phyloP scores from a whole-genome alignment of 2,113 vertebrate genomes.

The Polypterus bichir region DNA sequence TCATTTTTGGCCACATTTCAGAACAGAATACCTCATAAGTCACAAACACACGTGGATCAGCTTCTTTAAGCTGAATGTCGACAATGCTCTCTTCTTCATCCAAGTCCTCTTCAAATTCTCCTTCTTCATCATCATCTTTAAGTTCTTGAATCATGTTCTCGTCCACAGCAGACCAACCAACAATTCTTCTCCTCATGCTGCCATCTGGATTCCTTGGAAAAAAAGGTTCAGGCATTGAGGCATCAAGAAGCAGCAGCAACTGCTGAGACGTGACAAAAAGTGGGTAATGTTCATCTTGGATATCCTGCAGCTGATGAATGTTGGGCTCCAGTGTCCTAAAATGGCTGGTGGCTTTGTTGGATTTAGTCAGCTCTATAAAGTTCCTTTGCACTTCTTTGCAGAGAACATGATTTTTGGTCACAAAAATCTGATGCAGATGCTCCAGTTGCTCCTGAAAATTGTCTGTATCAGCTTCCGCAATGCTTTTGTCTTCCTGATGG shows the following conservation, averaged over 20 bases:
- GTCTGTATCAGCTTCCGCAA: conserved; percentile 11
- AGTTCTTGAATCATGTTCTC: conserved; percentile 38
- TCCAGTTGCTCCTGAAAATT: conserved; percentile 28
- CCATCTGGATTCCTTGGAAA: conserved; percentile 63
- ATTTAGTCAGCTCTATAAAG: conserved; percentile 61
- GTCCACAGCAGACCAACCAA: conserved; percentile 54
- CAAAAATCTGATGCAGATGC: conserved; percentile 57
- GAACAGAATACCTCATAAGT: conserved; percentile 48
- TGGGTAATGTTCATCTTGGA: conserved; percentile 57
- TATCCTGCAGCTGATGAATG: conserved; percentile 51
- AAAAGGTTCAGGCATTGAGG: conserved; percentile 54
- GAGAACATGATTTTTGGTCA: conserved; percentile 65
- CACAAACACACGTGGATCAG: conserved; percentile 47
- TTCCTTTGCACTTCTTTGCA: conserved; percentile 62
- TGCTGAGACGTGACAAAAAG: conserved; percentile 60
- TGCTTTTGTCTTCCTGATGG: background rate
- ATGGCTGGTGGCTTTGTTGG: conserved; percentile 49
- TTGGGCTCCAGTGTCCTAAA: conserved; percentile 47
- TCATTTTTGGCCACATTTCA: conserved; percentile 63
- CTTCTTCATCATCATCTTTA: conserved; percentile 48
- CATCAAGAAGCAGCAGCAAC: conserved; percentile 53
- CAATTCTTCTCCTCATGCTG: conserved; percentile 48
- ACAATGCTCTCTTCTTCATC: conserved; percentile 33
- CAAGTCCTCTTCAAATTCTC: conserved; percentile 30
- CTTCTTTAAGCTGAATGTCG: conserved; percentile 28